These are phyloP conservation scores for Saccostrea cuccullata DNA, from an alignment of 1,140 invertebrate species.

Conservation along the genomic window DNA sequence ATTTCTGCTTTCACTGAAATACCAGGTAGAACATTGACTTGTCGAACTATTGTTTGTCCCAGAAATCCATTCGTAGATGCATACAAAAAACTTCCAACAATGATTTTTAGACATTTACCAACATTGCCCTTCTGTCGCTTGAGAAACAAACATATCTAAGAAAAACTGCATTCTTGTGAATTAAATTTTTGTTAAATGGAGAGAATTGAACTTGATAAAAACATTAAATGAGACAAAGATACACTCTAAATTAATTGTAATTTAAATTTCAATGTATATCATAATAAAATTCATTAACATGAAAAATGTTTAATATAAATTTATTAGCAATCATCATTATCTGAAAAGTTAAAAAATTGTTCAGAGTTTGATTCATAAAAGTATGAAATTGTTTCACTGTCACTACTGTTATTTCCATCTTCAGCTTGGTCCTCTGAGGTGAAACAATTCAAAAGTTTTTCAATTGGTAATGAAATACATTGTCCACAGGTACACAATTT, in stretches of 20 bases:
- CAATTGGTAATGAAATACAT: conserved; percentile 11
- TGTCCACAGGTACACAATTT: conserved; percentile 12
- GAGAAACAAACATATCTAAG: conserved; percentile 1
- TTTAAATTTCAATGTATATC: not conserved
- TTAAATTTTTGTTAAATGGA: not conserved
- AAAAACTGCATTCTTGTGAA: not conserved
- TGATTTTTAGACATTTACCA: not conserved
- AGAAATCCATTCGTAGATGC: not conserved
- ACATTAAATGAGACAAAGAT: not conserved
- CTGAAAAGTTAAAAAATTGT: not conserved
- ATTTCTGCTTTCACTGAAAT: no score
- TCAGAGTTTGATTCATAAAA: not conserved
- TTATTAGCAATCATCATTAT: no score
- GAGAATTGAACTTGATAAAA: not conserved
- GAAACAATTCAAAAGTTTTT: not conserved
- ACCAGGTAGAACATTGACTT: not conserved
- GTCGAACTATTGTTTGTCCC: not conserved
- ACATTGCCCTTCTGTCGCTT: not conserved
- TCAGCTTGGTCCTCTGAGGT: not conserved
- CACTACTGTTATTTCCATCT: not conserved
- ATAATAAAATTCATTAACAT: not conserved
- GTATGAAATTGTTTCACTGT: not conserved
- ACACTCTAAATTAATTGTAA: not conserved
- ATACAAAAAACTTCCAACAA: not conserved
- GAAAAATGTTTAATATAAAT: not conserved